A percentile compares a stretch with the other conserved stretches of the same genome.
Conservation (phyloP, 1,140 invertebrate genomes). For the Danaus plexippus region DNA sequence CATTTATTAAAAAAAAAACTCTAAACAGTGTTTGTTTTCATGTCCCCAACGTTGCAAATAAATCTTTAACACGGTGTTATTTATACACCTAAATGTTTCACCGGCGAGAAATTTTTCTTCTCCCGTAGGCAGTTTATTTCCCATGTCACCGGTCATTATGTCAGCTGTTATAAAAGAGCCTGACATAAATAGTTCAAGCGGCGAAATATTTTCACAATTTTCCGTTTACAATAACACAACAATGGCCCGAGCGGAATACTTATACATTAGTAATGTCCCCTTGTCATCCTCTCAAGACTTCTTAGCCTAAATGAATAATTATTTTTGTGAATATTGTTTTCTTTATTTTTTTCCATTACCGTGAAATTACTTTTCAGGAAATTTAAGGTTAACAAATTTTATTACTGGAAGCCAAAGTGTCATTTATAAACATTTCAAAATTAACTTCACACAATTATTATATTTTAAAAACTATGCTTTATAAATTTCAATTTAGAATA, state of each 20-base stretch:
- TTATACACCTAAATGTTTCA: constrained; percentile 16
- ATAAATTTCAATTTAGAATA: too few relatives aligned
- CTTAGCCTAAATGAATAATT: constrained; percentile 19
- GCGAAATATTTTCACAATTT: constrained; percentile 20
- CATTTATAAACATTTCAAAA: too few relatives aligned
- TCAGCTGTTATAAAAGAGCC: constrained; percentile 19
- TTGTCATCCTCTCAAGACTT: constrained; percentile 20
- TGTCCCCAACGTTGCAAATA: constrained; percentile 4
- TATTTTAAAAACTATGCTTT: too few relatives aligned
- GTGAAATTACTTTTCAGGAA: too few relatives aligned
- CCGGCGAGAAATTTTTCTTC: constrained; percentile 20
- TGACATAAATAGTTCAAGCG: constrained; percentile 21
- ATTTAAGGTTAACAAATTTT: too few relatives aligned
- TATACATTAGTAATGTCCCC: constrained; percentile 20
- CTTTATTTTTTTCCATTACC: constrained; percentile 11
- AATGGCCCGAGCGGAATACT: constrained; percentile 14
- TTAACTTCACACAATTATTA: too few relatives aligned
- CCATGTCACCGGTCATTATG: constrained; percentile 26
- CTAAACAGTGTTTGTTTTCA: constrained; percentile 2
- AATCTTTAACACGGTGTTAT: constrained; percentile 5
- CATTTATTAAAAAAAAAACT: not conserved
- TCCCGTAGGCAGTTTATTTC: constrained; percentile 22
- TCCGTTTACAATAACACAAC: constrained; percentile 10
- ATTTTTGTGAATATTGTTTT: constrained; percentile 14
- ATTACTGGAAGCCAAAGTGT: too few relatives aligned